A percentile compares a stretch with the other conserved stretches of the same genome.
phyloP scores from a whole-genome alignment of 1,140 invertebrate genomes.

The Heliconius nattereri region DNA sequence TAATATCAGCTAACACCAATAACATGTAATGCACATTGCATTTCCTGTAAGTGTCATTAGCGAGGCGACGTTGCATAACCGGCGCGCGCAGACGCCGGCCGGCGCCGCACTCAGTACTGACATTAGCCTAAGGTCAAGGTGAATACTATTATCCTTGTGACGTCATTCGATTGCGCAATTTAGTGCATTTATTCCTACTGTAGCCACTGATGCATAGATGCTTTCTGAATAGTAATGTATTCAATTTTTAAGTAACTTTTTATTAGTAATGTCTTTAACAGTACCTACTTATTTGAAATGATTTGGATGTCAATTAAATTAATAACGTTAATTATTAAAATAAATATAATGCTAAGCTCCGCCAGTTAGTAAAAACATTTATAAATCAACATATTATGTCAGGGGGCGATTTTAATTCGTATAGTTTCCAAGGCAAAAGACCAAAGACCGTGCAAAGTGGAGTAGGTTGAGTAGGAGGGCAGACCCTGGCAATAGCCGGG shows the following conservation, averaged over 20 bases:
- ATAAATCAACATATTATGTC: too few relatives aligned
- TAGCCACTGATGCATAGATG: constrained; percentile 23
- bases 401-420: too few relatives aligned
- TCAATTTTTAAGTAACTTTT: neutral
- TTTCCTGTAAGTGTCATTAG: constrained; percentile 50
- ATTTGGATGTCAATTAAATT: too few relatives aligned
- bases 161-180: constrained; percentile 34
- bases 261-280: too few relatives aligned
- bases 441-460: too few relatives aligned
- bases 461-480: too few relatives aligned
- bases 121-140: constrained; percentile 62
- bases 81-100: constrained; percentile 45
- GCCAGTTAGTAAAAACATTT: too few relatives aligned
- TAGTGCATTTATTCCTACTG: constrained; percentile 31
- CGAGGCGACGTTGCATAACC: constrained; percentile 50
- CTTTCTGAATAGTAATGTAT: neutral
- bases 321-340: too few relatives aligned
- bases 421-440: too few relatives aligned
- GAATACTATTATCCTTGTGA: constrained; percentile 60
- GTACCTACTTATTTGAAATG: too few relatives aligned
- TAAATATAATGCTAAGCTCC: too few relatives aligned
- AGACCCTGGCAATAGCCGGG: too few relatives aligned
- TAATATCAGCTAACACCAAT: neutral
- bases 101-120: constrained; percentile 40
- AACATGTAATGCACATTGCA: constrained; percentile 37